Percentiles rank a stretch among this genome's conserved stretches.
Conservation (phyloP, 2,888 invertebrate genomes). For the Dryadula phaetusa region DNA sequence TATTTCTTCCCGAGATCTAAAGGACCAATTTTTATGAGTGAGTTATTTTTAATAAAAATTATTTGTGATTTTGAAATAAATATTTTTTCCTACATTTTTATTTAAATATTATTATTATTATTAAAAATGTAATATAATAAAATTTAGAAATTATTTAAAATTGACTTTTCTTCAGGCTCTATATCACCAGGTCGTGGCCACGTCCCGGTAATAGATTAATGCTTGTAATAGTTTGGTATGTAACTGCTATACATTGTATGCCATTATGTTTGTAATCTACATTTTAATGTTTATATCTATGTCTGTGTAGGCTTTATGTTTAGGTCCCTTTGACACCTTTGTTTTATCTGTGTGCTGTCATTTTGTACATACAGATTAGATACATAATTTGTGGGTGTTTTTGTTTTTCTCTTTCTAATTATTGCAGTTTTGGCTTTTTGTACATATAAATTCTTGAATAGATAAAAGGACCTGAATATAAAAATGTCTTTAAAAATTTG, state of each 20-base stretch:
- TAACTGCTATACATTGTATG: background rate
- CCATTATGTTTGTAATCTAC: constrained; percentile 10
- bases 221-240: constrained; percentile 16
- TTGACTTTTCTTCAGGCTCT: too few relatives aligned
- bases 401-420: too few relatives aligned
- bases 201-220: background rate
- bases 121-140: too few relatives aligned
- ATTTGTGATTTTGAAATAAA: too few relatives aligned
- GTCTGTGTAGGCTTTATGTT: constrained; percentile 2
- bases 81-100: too few relatives aligned
- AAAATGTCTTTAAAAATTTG: background rate
- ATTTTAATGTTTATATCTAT: constrained; percentile 11
- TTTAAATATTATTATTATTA: too few relatives aligned
- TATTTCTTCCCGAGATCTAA: too few relatives aligned
- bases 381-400: too few relatives aligned
- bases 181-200: background rate
- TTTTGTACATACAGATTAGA: background rate
- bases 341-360: background rate
- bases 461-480: constrained; percentile 16
- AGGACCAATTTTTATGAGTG: too few relatives aligned
- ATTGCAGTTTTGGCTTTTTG: background rate
- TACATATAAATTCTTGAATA: background rate
- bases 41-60: too few relatives aligned
- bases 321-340: constrained; percentile 11
- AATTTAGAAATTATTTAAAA: too few relatives aligned